Evolutionary conservation across 2,888 invertebrate species (phyloP).

Genomic region (Busseola fusca): DNA sequence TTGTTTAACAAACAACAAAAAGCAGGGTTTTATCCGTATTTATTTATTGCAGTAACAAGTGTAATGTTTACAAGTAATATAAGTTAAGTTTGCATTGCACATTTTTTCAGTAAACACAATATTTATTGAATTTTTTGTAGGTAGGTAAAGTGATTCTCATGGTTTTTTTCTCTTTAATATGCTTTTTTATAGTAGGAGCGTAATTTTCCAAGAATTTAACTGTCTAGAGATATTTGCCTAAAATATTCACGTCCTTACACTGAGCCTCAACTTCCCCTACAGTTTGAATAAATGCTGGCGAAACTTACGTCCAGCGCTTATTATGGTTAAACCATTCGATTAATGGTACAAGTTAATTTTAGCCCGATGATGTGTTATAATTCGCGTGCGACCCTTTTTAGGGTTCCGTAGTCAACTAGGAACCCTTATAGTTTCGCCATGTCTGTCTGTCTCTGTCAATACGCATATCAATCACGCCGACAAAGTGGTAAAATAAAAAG

Average conservation of each 20-base stretch:
- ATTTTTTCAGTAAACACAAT: neutral
- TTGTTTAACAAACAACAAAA: neutral
- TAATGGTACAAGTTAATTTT: neutral
- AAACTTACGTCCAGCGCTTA: neutral
- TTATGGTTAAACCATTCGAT: neutral
- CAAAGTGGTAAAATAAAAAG: too few relatives aligned
- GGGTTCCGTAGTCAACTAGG: too few relatives aligned
- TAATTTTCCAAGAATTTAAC: neutral
- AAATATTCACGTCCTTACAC: neutral
- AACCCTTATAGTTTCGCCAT: too few relatives aligned
- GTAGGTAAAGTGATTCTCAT: neutral
- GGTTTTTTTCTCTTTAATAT: neutral
- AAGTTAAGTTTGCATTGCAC: neutral
- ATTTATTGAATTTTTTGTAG: neutral
- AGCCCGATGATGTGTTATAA: too few relatives aligned
- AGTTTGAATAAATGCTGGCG: neutral
- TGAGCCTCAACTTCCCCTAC: neutral
- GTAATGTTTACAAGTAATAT: neutral
- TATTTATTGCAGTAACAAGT: neutral
- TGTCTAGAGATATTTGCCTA: neutral
- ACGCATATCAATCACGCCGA: too few relatives aligned
- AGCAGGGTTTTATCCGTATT: neutral
- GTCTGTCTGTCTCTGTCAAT: too few relatives aligned
- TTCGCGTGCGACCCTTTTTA: too few relatives aligned
- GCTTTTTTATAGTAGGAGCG: too few relatives aligned